Conservation (phyloP, 2,113 vertebrate genomes). For the Pterocles gutturalis region DNA sequence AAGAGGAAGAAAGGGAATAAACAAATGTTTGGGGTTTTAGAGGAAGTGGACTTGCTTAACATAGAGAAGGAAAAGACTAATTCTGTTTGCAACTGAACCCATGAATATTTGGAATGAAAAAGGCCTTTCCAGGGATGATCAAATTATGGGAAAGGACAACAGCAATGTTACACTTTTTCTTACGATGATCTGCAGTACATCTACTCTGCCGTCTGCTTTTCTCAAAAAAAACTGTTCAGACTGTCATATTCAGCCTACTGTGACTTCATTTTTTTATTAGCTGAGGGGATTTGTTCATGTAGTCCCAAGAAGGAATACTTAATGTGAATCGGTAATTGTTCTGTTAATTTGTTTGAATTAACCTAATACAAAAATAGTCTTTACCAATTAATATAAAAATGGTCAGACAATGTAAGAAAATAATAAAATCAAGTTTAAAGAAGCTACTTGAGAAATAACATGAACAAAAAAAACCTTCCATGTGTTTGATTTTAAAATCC, state of each 20-base stretch:
- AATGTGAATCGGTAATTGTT: background rate
- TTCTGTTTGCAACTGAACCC: background rate
- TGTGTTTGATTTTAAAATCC: background rate
- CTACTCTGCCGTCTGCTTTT: background rate
- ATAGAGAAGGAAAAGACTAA: background rate
- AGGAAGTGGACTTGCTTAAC: background rate
- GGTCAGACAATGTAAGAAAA: background rate
- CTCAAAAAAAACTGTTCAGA: background rate
- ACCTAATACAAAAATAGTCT: background rate
- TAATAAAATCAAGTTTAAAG: background rate
- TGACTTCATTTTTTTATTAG: background rate
- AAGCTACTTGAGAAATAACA: background rate
- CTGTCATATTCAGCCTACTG: background rate
- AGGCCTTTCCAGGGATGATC: background rate
- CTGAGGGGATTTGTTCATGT: background rate
- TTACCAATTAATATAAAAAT: background rate
- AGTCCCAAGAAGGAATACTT: background rate
- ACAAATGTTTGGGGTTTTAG: background rate
- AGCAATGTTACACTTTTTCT: background rate
- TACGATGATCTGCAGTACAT: background rate
- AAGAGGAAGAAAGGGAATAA: background rate
- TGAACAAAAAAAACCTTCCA: background rate
- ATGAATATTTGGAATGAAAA: background rate
- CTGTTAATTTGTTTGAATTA: background rate
- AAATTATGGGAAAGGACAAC: background rate